These are phyloP conservation scores for Ophioninae sp. DNA, from an alignment of 2,888 invertebrate genomes.

Conservation along the genomic window DNA sequence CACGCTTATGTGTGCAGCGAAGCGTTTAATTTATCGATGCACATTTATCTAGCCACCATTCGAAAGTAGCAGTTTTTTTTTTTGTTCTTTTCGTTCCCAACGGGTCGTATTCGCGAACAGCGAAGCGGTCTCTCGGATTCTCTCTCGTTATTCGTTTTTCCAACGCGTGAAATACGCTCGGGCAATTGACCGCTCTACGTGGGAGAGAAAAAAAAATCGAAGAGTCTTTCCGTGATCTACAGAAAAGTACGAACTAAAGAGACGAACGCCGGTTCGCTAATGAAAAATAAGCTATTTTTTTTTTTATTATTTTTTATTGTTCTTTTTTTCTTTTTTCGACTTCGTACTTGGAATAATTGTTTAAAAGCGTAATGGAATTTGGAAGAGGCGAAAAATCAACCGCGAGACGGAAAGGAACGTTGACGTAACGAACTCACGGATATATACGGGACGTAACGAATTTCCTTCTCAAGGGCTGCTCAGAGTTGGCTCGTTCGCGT, in stretches of 20 bases:
- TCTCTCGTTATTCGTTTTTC: background rate
- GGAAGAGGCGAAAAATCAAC: background rate
- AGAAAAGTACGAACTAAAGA: background rate
- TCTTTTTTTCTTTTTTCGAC: background rate
- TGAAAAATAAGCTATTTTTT: background rate
- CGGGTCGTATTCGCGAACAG: background rate
- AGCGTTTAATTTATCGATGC: slow-evolving; percentile 60
- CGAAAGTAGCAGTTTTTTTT: slow-evolving; percentile 20
- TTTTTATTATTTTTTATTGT: too few relatives aligned
- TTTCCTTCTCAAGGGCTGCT: slow-evolving; percentile 41
- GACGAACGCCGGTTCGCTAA: slow-evolving; percentile 5
- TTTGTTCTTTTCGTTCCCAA: slow-evolving; percentile 15
- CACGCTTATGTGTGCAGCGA: slow-evolving; percentile 43
- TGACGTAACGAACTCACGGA: background rate
- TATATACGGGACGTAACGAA: slow-evolving; percentile 44
- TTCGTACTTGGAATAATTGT: background rate
- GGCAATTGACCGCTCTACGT: background rate
- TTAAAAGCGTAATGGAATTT: background rate
- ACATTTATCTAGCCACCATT: slow-evolving; percentile 44
- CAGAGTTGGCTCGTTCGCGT: slow-evolving; percentile 37
- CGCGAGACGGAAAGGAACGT: background rate
- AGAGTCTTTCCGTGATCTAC: background rate
- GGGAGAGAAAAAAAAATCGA: background rate
- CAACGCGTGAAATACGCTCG: slow-evolving; percentile 17
- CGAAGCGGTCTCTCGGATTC: slow-evolving; percentile 15